A percentile compares a stretch with the other conserved stretches of the same genome.
phyloP scores from a whole-genome alignment of 2,113 vertebrate genomes.

The Megaptera novaeangliae region DNA sequence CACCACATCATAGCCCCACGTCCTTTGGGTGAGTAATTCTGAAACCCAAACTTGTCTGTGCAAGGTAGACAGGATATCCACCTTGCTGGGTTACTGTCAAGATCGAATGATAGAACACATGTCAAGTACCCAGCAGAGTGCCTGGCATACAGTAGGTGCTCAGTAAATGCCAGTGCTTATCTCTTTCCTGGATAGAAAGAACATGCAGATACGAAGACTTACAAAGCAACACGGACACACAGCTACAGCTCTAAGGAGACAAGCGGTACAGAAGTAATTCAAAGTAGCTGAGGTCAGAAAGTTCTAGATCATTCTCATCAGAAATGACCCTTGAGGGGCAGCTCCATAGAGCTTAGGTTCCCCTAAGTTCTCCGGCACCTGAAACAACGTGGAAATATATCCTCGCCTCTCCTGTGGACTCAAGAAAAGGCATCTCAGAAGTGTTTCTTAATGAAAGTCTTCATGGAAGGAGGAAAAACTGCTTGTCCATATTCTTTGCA shows the following conservation, averaged over 20 bases:
- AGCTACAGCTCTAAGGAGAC: not conserved
- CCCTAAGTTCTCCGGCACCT: not conserved
- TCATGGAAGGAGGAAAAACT: not conserved
- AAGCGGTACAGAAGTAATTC: not conserved
- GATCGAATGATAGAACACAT: no score
- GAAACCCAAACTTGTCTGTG: not conserved
- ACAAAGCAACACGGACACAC: not conserved
- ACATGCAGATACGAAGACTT: not conserved
- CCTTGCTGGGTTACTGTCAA: not conserved
- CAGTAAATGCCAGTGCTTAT: not conserved
- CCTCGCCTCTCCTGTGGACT: not conserved
- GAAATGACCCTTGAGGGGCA: not conserved
- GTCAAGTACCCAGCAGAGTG: not conserved
- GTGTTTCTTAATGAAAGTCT: not conserved
- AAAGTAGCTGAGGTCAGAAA: not conserved
- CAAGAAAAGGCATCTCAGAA: not conserved
- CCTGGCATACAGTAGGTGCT: not conserved
- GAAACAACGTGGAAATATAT: not conserved
- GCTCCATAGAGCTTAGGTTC: not conserved
- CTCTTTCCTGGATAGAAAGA: not conserved
- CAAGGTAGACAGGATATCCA: not conserved
- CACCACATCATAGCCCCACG: accelerated
- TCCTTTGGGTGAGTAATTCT: not conserved
- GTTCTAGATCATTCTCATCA: not conserved
- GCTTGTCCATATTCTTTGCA: not conserved